Conservation (phyloP, 2,113 vertebrate species). For the Martes martes region DNA sequence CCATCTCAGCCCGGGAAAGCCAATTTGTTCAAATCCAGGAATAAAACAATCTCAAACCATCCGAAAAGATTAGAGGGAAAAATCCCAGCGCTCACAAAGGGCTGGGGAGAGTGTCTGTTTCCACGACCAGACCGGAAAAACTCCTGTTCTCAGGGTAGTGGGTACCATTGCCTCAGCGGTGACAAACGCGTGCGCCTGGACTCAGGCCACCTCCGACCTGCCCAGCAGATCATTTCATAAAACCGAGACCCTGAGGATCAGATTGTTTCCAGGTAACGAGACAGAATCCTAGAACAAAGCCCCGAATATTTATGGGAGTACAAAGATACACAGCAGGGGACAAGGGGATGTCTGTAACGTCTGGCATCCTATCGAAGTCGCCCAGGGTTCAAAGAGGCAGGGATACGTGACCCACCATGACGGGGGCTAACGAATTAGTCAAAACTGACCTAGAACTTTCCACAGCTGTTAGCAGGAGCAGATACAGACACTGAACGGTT, state of each 20-base stretch:
- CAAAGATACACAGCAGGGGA: neutral
- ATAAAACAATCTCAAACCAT: neutral
- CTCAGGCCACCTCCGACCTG: neutral
- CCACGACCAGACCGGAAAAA: neutral
- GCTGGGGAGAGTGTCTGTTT: neutral
- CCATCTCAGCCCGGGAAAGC: neutral
- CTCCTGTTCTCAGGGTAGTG: neutral
- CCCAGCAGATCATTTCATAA: neutral
- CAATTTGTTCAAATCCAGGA: neutral
- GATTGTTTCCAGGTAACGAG: slow-evolving; percentile 15
- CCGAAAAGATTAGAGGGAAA: neutral
- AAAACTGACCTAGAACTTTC: neutral
- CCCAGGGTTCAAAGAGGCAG: neutral
- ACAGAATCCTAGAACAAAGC: neutral
- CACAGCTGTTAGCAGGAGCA: neutral
- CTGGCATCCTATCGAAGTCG: neutral
- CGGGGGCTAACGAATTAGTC: neutral
- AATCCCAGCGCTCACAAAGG: rapidly evolving
- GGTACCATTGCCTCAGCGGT: neutral
- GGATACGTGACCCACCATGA: neutral
- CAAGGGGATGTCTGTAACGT: neutral
- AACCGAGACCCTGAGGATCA: neutral
- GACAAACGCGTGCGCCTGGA: neutral
- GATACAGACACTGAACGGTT: neutral
- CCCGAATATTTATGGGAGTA: neutral